phyloP scores from a whole-genome alignment of 2,888 invertebrate species.

The Lasioglossum villosulum region DNA sequence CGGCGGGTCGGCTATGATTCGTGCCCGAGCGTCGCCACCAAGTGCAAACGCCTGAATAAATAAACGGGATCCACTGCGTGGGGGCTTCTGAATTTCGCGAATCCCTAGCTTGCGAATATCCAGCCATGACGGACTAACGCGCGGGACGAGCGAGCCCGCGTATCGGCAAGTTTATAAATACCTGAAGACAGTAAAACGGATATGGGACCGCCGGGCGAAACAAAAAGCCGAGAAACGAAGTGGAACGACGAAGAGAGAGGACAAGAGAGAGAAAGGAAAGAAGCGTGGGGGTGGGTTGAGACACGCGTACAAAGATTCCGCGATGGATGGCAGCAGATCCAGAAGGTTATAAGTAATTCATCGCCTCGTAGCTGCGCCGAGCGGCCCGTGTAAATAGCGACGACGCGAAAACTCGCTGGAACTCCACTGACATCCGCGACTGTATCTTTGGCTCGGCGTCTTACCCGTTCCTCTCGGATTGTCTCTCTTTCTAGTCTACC shows the following conservation, averaged over 20 bases:
- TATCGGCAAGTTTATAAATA: constrained; percentile 68
- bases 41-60: constrained; percentile 62
- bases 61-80: constrained; percentile 56
- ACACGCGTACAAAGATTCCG: constrained; percentile 42
- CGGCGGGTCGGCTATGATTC: constrained; percentile 16
- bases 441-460: constrained; percentile 44
- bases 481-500: neutral
- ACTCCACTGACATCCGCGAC: constrained; percentile 45
- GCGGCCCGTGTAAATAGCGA: constrained; percentile 67
- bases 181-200: constrained; percentile 50
- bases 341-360: constrained; percentile 73
- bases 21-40: constrained; percentile 19
- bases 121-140: constrained; percentile 45
- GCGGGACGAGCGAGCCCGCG: constrained; percentile 16
- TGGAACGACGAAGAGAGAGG: neutral
- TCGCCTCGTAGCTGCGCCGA: constrained; percentile 58
- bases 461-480: neutral
- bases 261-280: neutral
- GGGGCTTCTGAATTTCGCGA: constrained; percentile 18
- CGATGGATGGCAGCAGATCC: constrained; percentile 40
- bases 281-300: constrained; percentile 9
- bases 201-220: constrained; percentile 31
- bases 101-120: constrained; percentile 1
- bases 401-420: constrained; percentile 50
- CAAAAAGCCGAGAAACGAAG: constrained; percentile 21